Evolutionary conservation across 2,888 invertebrate genomes (phyloP).

Genomic region (Plagodis pulveraria): DNA sequence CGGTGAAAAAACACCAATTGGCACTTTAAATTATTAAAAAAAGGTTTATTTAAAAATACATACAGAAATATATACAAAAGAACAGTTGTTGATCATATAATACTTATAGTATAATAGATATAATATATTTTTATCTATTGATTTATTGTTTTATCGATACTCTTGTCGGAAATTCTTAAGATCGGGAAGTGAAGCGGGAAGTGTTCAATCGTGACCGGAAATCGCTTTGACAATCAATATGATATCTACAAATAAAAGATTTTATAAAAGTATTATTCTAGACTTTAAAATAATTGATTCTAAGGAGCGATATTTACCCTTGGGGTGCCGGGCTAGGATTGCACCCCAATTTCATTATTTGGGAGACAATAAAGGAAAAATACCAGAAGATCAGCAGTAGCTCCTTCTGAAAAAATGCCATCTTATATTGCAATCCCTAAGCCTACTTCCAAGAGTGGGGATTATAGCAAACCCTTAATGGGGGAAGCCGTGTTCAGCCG

Average conservation of each 20-base stretch:
- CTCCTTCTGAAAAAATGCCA: too few relatives aligned
- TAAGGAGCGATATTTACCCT: not conserved
- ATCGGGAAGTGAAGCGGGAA: conserved; percentile 23
- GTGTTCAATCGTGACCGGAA: conserved; percentile 25
- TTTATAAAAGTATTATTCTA: not conserved
- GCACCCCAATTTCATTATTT: too few relatives aligned
- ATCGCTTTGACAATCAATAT: conserved; percentile 10
- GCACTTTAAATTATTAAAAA: too few relatives aligned
- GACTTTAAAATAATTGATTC: too few relatives aligned
- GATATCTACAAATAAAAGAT: conserved; percentile 3
- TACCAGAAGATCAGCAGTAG: too few relatives aligned
- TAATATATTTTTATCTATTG: not conserved
- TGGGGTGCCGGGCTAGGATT: too few relatives aligned
- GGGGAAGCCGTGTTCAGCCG: too few relatives aligned
- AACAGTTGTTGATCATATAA: not conserved
- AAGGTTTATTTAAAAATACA: not conserved
- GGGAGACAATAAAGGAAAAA: too few relatives aligned
- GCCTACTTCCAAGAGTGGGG: too few relatives aligned
- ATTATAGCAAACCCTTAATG: too few relatives aligned
- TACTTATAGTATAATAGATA: not conserved
- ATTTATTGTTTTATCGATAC: conserved; percentile 3
- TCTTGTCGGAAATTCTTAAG: conserved; percentile 14
- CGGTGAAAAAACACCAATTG: too few relatives aligned
- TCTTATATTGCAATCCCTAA: too few relatives aligned
- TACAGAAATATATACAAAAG: not conserved